A percentile compares a stretch with the other conserved stretches of the same genome.
These are phyloP conservation scores for Tamias sibiricus DNA, from an alignment of 2,113 vertebrate species.

Conservation along the genomic window DNA sequence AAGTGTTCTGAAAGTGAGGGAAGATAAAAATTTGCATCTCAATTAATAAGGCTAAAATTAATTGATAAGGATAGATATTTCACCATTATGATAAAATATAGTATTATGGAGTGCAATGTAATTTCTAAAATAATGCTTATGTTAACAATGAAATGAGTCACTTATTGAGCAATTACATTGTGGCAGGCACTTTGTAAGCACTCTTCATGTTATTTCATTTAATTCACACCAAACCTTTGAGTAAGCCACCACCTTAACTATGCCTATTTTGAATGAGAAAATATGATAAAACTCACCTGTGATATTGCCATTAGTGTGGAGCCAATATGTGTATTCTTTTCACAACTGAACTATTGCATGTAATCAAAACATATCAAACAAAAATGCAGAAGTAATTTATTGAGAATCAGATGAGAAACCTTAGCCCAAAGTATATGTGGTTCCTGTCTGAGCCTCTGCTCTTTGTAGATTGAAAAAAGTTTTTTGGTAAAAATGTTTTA, in stretches of 20 bases:
- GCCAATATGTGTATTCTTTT: not conserved
- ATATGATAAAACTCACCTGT: not conserved
- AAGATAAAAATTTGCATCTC: not conserved
- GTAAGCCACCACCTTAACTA: no score
- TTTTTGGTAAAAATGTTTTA: not conserved
- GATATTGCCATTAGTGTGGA: not conserved
- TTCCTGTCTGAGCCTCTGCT: not conserved
- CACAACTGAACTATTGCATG: not conserved
- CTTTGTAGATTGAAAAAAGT: not conserved
- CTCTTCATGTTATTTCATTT: not conserved
- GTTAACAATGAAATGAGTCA: not conserved
- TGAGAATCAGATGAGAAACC: not conserved
- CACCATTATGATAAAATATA: not conserved
- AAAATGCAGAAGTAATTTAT: not conserved
- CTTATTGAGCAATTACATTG: not conserved
- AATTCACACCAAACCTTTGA: not conserved
- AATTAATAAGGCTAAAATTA: not conserved
- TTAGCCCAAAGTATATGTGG: accelerated
- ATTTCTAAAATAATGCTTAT: not conserved
- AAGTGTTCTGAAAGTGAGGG: not conserved
- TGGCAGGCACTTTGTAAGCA: not conserved
- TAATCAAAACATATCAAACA: not conserved
- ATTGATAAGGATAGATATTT: not conserved
- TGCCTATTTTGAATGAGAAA: not conserved
- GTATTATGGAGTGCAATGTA: not conserved